A percentile compares a stretch with the other conserved stretches of the same genome.
These are phyloP conservation scores for Tautogolabrus adspersus DNA, from an alignment of 2,113 vertebrate genomes.

Conservation along the genomic window DNA sequence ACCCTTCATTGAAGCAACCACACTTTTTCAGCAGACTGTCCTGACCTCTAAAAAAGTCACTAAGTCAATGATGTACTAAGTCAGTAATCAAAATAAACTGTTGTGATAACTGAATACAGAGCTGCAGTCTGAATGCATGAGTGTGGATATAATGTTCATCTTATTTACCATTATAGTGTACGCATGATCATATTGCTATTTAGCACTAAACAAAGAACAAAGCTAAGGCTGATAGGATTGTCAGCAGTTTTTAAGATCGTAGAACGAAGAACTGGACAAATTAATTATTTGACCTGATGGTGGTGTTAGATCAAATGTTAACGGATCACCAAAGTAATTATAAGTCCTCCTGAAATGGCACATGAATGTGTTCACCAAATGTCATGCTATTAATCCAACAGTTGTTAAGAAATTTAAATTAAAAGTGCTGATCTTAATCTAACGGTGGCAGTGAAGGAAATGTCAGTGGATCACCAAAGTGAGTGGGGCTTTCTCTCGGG, in stretches of 20 bases:
- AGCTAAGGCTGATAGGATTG: neutral
- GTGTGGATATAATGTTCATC: neutral
- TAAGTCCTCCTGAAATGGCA: neutral
- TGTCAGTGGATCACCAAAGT: neutral
- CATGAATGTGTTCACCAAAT: neutral
- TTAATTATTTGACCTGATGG: neutral
- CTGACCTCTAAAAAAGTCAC: no score
- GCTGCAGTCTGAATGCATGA: no score
- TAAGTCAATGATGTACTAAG: no score
- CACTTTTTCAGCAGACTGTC: no score
- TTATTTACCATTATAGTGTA: neutral
- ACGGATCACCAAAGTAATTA: neutral
- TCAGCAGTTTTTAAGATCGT: neutral
- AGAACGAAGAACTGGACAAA: neutral
- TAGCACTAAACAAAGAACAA: neutral
- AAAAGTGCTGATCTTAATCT: neutral
- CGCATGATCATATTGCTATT: neutral
- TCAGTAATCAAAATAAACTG: no score
- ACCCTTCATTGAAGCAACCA: no score
- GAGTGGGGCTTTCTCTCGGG: neutral
- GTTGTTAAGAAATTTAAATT: neutral
- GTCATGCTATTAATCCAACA: neutral
- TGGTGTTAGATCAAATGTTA: neutral
- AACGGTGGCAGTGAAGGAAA: neutral
- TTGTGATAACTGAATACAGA: no score